phyloP scores from a whole-genome alignment of 2,113 vertebrate species.

The Colaptes auratus region DNA sequence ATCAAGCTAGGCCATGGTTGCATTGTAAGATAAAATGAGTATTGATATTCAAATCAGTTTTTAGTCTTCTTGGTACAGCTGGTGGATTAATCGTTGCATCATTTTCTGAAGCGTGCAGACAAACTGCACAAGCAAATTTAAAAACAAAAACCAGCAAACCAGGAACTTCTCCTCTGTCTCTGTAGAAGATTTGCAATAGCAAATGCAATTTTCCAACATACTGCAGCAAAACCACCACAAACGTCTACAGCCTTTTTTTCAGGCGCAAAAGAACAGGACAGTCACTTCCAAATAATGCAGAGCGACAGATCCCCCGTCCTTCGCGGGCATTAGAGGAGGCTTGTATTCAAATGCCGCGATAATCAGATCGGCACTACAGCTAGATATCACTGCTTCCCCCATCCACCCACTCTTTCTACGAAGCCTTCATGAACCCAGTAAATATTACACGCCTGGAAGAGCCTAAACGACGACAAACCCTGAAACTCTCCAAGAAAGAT shows the following conservation, averaged over 20 bases:
- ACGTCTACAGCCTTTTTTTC: background rate
- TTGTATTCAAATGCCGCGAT: background rate
- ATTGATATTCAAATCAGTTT: slow-evolving; percentile 47
- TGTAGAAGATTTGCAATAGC: background rate
- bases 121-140: background rate
- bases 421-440: background rate
- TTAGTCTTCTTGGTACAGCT: slow-evolving; percentile 51
- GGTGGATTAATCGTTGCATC: slow-evolving; percentile 77
- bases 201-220: slow-evolving; percentile 11
- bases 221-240: slow-evolving; percentile 6
- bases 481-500: background rate
- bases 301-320: background rate
- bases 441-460: background rate
- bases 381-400: background rate
- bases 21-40: slow-evolving; percentile 1
- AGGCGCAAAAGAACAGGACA: background rate
- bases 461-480: background rate
- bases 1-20: slow-evolving; percentile 20
- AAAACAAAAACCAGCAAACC: background rate
- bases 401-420: background rate
- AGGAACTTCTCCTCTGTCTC: background rate
- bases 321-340: background rate
- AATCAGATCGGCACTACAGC: background rate
- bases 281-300: background rate
- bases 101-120: slow-evolving; percentile 68